Evolutionary conservation across 2,797 vertebrate genomes (phyloP).

Genomic region (Tinamus major): DNA sequence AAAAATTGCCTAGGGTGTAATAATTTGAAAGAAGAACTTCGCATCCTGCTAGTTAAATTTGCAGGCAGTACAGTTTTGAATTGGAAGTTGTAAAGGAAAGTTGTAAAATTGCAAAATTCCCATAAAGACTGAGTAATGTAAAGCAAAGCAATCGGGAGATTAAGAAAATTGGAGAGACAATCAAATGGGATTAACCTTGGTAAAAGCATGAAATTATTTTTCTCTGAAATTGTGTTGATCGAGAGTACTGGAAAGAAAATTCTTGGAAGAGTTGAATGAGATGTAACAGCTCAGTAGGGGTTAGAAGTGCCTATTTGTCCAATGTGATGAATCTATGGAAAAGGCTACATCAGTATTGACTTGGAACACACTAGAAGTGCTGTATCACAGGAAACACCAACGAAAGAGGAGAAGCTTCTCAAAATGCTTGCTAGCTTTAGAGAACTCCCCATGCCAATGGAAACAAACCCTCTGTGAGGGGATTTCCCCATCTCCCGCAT

Average conservation of each 20-base stretch:
- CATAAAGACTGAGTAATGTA: neutral
- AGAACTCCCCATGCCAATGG: no score
- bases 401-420: neutral
- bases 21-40: neutral
- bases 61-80: neutral
- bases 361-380: neutral
- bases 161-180: neutral
- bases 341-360: neutral
- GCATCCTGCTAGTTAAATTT: neutral
- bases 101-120: neutral
- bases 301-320: neutral
- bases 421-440: neutral
- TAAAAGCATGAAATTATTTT: neutral
- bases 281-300: neutral
- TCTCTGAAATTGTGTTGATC: neutral
- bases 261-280: neutral
- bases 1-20: neutral
- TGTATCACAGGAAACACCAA: neutral
- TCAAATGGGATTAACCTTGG: neutral
- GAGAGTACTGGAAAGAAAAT: neutral
- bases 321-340: neutral
- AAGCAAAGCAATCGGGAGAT: neutral
- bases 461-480: neutral
- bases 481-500: neutral
- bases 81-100: neutral